Conservation (phyloP, 2,113 vertebrate species). For the Tiliqua scincoides region DNA sequence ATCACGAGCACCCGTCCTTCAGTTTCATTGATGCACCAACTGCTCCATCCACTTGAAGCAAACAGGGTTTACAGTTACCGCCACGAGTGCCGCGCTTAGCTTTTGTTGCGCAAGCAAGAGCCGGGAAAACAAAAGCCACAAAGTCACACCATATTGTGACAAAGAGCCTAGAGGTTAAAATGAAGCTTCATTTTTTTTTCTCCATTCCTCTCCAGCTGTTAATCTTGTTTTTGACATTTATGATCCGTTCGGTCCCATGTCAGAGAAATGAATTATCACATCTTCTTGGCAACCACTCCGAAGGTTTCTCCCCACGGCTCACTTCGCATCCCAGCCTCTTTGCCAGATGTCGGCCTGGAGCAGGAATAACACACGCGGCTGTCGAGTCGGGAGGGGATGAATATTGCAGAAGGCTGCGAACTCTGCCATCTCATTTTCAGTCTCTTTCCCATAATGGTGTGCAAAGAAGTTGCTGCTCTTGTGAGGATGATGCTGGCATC, state of each 20-base stretch:
- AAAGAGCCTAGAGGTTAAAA: slow-evolving; percentile 17
- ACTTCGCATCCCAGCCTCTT: slow-evolving; percentile 1
- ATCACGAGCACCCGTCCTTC: background rate
- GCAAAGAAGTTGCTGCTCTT: background rate
- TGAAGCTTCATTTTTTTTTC: slow-evolving; percentile 27
- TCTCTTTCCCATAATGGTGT: background rate
- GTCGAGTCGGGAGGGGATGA: slow-evolving; percentile 1
- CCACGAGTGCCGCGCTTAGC: background rate
- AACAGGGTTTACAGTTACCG: background rate
- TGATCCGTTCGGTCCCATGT: slow-evolving; percentile 16
- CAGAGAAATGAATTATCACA: slow-evolving; percentile 30
- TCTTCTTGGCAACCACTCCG: slow-evolving; percentile 39
- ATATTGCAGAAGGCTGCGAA: background rate
- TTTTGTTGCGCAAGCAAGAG: background rate
- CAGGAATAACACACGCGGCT: slow-evolving; percentile 24
- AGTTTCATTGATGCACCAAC: rapidly evolving
- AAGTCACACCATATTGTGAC: background rate
- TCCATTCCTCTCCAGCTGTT: slow-evolving; percentile 49
- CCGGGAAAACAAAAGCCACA: background rate
- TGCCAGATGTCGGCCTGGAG: slow-evolving; percentile 54
- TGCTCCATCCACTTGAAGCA: background rate
- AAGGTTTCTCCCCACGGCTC: background rate
- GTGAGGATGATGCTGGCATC: background rate
- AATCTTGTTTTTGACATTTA: slow-evolving; percentile 49
- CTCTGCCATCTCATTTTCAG: slow-evolving; percentile 1